These are phyloP conservation scores for Hirtodrosophila alboralis DNA, from an alignment of 2,888 invertebrate species.

Conservation along the genomic window DNA sequence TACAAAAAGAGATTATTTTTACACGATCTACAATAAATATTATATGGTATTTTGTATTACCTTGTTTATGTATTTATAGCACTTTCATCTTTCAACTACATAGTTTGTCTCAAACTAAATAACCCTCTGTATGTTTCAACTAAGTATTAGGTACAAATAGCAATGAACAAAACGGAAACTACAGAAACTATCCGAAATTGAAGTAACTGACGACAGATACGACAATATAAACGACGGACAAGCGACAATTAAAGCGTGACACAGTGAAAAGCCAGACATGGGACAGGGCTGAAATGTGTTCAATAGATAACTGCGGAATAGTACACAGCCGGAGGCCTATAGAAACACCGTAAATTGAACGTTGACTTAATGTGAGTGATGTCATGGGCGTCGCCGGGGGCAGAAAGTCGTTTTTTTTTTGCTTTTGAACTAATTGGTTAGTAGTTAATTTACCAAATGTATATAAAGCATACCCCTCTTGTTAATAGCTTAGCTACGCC, in stretches of 20 bases:
- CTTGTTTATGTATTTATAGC: too few species aligned
- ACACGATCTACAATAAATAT: too few species aligned
- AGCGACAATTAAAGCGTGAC: constrained; percentile 59
- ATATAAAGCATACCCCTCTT: too few species aligned
- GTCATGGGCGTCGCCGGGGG: too few species aligned
- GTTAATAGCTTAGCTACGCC: not conserved
- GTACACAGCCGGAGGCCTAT: constrained; percentile 9
- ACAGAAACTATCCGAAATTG: constrained; percentile 48
- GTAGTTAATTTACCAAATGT: too few species aligned
- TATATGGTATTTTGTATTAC: too few species aligned
- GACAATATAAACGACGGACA: constrained; percentile 43
- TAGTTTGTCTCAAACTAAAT: not conserved
- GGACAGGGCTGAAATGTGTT: constrained; percentile 31
- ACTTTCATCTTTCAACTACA: too few species aligned
- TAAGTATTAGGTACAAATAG: constrained; percentile 27
- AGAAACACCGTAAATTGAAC: constrained; percentile 49
- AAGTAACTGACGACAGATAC: constrained; percentile 51
- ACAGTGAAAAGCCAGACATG: constrained; percentile 41
- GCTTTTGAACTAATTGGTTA: too few species aligned
- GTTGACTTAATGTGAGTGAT: constrained; percentile 20
- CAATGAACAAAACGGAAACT: constrained; percentile 47
- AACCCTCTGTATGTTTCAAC: not conserved
- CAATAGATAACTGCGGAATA: constrained; percentile 55
- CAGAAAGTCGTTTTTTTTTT: too few species aligned
- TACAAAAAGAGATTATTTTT: too few species aligned